Percentiles rank a stretch among this genome's conserved stretches.
These are phyloP conservation scores for Callospermophilus lateralis DNA, from an alignment of 2,113 vertebrate species.

Conservation along the genomic window DNA sequence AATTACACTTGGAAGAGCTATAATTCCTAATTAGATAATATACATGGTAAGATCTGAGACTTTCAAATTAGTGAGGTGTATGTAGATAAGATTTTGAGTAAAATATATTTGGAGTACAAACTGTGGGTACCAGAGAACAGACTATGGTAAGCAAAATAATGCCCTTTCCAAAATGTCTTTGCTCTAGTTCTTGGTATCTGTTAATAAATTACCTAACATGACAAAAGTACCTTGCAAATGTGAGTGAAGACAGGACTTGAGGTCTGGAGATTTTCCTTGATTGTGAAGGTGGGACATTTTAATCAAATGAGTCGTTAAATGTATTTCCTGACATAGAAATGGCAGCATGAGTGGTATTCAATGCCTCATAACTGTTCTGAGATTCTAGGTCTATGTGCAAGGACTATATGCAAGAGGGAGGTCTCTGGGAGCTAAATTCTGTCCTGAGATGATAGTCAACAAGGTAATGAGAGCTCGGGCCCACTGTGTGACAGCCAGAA, in stretches of 20 bases:
- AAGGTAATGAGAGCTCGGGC: background rate
- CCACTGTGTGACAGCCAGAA: background rate
- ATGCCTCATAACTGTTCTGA: background rate
- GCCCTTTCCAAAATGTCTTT: background rate
- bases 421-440: background rate
- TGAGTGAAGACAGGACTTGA: background rate
- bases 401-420: background rate
- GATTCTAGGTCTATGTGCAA: rapidly evolving
- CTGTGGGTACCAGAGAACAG: background rate
- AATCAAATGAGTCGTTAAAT: background rate
- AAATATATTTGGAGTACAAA: background rate
- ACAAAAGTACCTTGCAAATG: background rate
- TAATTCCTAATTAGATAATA: background rate
- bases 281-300: background rate
- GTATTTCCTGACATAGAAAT: background rate
- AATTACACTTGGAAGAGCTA: background rate
- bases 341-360: background rate
- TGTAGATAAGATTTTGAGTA: background rate
- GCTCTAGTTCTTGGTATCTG: background rate
- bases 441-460: background rate
- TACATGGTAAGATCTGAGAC: background rate
- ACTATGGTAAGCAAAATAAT: background rate
- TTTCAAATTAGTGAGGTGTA: background rate
- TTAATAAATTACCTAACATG: background rate
- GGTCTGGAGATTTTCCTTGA: background rate